Percentiles rank a stretch among this genome's conserved stretches.
Conservation (phyloP, 2,113 vertebrate species). For the Mesembrinibis cayennensis region DNA sequence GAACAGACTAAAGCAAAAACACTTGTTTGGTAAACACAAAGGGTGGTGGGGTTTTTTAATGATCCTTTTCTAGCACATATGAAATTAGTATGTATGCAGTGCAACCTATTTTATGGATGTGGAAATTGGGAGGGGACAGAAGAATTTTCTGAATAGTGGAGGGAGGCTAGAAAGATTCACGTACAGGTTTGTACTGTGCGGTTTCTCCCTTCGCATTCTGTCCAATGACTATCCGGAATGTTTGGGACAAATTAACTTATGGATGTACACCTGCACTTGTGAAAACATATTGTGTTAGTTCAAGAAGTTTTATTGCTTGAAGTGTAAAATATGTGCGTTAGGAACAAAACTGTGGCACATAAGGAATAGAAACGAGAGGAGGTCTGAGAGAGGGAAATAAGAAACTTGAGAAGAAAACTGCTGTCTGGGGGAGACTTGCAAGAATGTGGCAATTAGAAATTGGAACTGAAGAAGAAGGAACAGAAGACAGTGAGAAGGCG, state of each 20-base stretch:
- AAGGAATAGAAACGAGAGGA: slow-evolving; percentile 32
- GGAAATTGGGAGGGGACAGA: not conserved
- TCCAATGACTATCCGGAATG: not conserved
- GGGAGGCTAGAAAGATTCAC: not conserved
- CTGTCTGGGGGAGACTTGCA: not conserved
- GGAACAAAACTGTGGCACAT: not conserved
- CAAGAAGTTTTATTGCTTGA: not conserved
- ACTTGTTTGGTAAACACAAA: slow-evolving; percentile 82
- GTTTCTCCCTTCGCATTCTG: not conserved
- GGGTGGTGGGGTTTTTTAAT: slow-evolving; percentile 49
- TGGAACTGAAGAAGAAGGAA: slow-evolving; percentile 59
- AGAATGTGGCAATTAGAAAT: slow-evolving; percentile 49
- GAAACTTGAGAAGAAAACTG: slow-evolving; percentile 6
- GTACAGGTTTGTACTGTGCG: not conserved
- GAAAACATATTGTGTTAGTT: not conserved
- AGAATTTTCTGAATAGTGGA: not conserved
- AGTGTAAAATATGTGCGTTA: not conserved
- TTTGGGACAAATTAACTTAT: not conserved
- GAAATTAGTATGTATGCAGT: slow-evolving; percentile 38
- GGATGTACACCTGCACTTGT: not conserved
- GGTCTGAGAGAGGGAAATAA: slow-evolving; percentile 42
- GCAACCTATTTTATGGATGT: slow-evolving; percentile 16
- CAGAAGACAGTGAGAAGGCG: slow-evolving; percentile 4
- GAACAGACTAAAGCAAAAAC: slow-evolving; percentile 76
- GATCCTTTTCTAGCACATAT: slow-evolving; percentile 50